Percentiles rank a stretch among this genome's conserved stretches.
Conservation (phyloP, 1,140 invertebrate species). For the Hestina assimilis region DNA sequence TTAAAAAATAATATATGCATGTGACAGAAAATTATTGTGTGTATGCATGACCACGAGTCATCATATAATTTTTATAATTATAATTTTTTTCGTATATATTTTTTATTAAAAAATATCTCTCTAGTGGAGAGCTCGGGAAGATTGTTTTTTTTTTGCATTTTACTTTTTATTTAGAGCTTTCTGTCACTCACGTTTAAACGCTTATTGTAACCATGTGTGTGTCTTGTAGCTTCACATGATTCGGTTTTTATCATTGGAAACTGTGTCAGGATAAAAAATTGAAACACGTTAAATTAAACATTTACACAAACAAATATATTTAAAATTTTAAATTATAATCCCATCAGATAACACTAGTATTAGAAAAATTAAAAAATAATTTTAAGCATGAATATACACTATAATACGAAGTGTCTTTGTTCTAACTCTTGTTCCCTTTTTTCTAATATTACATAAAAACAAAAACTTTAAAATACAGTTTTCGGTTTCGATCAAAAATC, state of each 20-base stretch:
- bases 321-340: no score
- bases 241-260: neutral
- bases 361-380: no score
- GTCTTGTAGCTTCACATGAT: constrained; percentile 25
- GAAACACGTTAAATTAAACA: no score
- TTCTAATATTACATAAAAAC: no score
- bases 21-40: constrained; percentile 60
- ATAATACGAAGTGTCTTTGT: no score
- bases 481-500: no score
- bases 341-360: no score
- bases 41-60: constrained; percentile 64
- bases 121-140: constrained; percentile 78
- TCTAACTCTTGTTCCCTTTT: no score
- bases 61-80: constrained; percentile 47
- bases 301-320: no score
- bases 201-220: constrained; percentile 49
- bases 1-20: constrained; percentile 43
- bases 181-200: constrained; percentile 53
- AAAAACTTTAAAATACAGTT: no score
- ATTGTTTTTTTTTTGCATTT: constrained; percentile 49
- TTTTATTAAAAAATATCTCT: constrained; percentile 60
- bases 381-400: no score
- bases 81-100: constrained; percentile 50
- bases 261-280: no score
- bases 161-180: constrained; percentile 51